These are phyloP conservation scores for Parauchenoglanis punctatus DNA, from an alignment of 2,797 vertebrate genomes.

Conservation along the genomic window DNA sequence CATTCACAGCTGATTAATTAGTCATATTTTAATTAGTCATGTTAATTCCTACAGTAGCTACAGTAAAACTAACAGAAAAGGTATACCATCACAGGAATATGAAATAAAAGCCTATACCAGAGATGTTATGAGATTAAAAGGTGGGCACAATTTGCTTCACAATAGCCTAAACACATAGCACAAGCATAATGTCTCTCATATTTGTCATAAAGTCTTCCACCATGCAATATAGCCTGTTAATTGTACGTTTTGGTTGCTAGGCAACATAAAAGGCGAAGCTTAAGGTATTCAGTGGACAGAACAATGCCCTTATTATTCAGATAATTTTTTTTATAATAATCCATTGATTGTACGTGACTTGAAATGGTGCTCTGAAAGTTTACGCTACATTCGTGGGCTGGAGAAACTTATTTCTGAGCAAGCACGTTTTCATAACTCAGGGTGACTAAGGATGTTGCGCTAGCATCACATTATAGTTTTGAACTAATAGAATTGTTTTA, in stretches of 20 bases:
- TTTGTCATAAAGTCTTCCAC: not conserved
- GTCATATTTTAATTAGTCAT: not conserved
- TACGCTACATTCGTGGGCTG: not conserved
- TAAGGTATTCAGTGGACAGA: not conserved
- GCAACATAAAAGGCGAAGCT: not conserved
- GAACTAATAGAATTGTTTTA: not conserved
- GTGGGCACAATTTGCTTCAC: not conserved
- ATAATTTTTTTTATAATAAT: not conserved
- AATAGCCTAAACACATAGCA: not conserved
- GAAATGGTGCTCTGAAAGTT: not conserved
- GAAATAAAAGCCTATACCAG: not conserved
- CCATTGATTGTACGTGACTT: not conserved
- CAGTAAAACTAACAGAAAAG: not conserved
- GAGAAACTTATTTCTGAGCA: not conserved
- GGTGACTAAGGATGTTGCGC: not conserved
- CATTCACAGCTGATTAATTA: not conserved
- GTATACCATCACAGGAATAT: not conserved
- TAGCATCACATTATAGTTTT: not conserved
- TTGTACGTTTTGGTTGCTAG: not conserved
- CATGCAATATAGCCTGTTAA: not conserved
- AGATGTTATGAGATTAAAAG: not conserved
- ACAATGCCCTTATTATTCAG: not conserved
- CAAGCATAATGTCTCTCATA: not conserved
- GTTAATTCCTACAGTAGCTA: not conserved
- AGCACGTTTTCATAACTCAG: not conserved